Evolutionary conservation across 2,113 vertebrate species (phyloP).

Genomic region (Petromus typicus): DNA sequence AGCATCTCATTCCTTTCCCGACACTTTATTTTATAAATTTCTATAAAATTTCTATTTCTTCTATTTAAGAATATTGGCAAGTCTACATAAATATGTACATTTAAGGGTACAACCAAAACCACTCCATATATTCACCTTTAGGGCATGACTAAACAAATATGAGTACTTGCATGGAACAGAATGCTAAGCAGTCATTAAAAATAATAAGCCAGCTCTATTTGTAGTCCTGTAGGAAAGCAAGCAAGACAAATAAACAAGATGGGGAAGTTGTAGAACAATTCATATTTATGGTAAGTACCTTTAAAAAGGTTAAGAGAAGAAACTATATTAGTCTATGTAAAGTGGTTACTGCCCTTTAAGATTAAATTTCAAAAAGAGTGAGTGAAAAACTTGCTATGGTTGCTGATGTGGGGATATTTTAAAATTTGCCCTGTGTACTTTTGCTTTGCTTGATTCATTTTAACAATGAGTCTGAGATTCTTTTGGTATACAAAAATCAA

Average conservation of each 20-base stretch:
- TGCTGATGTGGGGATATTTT: neutral
- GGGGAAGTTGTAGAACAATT: neutral
- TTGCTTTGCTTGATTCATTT: neutral
- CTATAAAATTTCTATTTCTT: neutral
- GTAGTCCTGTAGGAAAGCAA: neutral
- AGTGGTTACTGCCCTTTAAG: neutral
- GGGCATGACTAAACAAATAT: neutral
- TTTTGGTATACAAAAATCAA: neutral
- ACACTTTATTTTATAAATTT: neutral
- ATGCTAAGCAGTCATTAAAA: neutral
- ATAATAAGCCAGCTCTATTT: neutral
- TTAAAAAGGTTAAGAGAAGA: constrained; percentile 1
- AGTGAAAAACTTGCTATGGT: neutral
- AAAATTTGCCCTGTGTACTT: neutral
- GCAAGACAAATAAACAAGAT: neutral
- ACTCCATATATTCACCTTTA: neutral
- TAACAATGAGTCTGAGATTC: neutral
- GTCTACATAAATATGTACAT: neutral
- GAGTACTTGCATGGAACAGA: neutral
- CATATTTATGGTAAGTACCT: neutral
- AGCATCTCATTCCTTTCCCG: neutral
- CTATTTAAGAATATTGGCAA: neutral
- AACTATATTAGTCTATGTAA: neutral
- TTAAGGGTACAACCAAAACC: neutral
- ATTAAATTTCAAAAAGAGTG: constrained; percentile 3